Evolutionary conservation across 2,888 invertebrate genomes (phyloP).

Genomic region (Erannis defoliaria): DNA sequence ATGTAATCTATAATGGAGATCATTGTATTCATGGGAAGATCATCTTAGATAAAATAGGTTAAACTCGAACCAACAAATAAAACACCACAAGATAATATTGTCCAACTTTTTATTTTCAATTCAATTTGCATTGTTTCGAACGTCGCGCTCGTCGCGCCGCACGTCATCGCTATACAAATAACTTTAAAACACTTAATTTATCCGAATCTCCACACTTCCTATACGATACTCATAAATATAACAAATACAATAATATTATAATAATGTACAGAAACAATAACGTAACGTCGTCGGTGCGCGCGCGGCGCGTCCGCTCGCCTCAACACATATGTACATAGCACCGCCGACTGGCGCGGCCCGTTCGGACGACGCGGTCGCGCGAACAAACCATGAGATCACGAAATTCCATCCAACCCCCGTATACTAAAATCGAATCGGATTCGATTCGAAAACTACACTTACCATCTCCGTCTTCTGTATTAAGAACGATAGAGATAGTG

Average conservation of each 20-base stretch:
- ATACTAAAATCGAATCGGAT: too few species aligned
- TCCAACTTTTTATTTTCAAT: constrained; percentile 76
- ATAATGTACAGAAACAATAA: constrained; percentile 77
- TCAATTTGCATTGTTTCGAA: constrained; percentile 58
- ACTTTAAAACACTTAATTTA: constrained; percentile 68
- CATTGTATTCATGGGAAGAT: too few species aligned
- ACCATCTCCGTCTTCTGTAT: too few species aligned
- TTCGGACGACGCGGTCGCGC: not conserved
- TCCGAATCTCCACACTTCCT: constrained; percentile 49
- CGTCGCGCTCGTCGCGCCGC: constrained; percentile 44
- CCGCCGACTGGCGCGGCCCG: not conserved
- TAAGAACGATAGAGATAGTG: too few species aligned
- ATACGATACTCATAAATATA: constrained; percentile 74
- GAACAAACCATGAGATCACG: not conserved
- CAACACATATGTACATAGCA: constrained; percentile 9
- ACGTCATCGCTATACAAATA: constrained; percentile 54
- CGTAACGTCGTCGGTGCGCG: constrained; percentile 42
- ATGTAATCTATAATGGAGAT: too few species aligned
- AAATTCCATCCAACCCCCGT: too few species aligned
- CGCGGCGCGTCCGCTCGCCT: constrained; percentile 7
- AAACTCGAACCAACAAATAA: too few species aligned
- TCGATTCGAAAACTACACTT: too few species aligned
- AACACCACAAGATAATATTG: constrained; percentile 61
- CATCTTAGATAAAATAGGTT: constrained; percentile 37
- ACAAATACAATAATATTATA: constrained; percentile 68